Percentiles rank a stretch among this genome's conserved stretches.
Conservation (phyloP, 2,888 invertebrate species). For the Lasioglossum calceatum region DNA sequence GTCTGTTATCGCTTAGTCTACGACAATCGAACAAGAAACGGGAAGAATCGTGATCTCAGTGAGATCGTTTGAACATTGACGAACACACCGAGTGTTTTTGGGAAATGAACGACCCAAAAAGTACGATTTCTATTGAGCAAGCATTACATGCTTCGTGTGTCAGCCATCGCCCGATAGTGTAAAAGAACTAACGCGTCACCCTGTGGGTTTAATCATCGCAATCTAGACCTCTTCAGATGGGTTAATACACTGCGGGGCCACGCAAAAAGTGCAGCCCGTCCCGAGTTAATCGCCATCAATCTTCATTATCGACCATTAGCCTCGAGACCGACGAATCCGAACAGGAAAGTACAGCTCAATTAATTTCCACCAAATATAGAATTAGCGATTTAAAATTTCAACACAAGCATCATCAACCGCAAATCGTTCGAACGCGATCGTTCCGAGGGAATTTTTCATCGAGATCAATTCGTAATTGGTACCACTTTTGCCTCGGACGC, state of each 20-base stretch:
- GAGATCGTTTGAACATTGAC: slow-evolving; percentile 5
- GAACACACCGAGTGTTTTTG: slow-evolving; percentile 34
- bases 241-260: slow-evolving; percentile 47
- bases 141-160: slow-evolving; percentile 49
- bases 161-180: slow-evolving; percentile 32
- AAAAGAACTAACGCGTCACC: slow-evolving; percentile 56
- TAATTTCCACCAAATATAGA: background rate
- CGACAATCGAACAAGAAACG: background rate
- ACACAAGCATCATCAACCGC: background rate
- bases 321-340: slow-evolving; percentile 13
- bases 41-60: background rate
- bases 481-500: background rate
- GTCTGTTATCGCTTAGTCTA: background rate
- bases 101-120: slow-evolving; percentile 57
- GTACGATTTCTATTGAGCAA: slow-evolving; percentile 56
- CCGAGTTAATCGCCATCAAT: slow-evolving; percentile 1
- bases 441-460: background rate
- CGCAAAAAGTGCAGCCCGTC: slow-evolving; percentile 58
- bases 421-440: background rate
- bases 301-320: background rate
- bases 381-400: background rate
- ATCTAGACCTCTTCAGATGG: slow-evolving; percentile 47
- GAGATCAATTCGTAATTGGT: slow-evolving; percentile 8
- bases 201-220: slow-evolving; percentile 52
- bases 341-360: background rate